These are phyloP conservation scores for Gallinago jamesoni DNA, from an alignment of 2,113 vertebrate genomes.

Conservation along the genomic window DNA sequence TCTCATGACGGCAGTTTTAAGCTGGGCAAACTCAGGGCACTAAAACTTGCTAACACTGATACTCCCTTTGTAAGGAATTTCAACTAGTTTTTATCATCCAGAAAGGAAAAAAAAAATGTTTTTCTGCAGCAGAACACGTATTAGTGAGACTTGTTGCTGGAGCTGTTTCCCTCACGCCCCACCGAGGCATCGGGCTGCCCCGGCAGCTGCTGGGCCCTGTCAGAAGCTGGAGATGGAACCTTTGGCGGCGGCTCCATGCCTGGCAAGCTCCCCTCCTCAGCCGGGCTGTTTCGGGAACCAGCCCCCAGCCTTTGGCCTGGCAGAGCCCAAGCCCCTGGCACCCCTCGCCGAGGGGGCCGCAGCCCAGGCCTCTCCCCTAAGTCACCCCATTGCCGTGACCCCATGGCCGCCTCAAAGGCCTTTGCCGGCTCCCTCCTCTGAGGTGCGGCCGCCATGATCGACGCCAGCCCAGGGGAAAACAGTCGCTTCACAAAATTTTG, in stretches of 20 bases:
- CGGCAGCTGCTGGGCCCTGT: background rate
- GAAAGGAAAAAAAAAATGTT: background rate
- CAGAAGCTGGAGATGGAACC: accelerated
- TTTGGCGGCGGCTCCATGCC: accelerated
- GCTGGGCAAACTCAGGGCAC: background rate
- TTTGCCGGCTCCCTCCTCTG: background rate
- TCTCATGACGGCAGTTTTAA: background rate
- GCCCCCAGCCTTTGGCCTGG: accelerated
- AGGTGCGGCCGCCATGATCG: accelerated
- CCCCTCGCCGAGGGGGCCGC: background rate
- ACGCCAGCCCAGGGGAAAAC: background rate
- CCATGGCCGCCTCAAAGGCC: background rate
- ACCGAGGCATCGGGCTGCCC: accelerated
- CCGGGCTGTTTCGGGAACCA: accelerated
- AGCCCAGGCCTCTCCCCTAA: accelerated
- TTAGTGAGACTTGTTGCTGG: too few species aligned
- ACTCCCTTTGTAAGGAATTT: background rate
- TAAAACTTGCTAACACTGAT: accelerated
- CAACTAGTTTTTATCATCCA: background rate
- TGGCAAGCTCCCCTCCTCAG: accelerated
- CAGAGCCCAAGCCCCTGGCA: background rate
- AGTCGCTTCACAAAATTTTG: accelerated
- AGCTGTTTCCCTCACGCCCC: accelerated
- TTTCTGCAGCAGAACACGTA: background rate
- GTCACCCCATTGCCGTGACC: accelerated